Evolutionary conservation across 2,113 vertebrate genomes (phyloP).

Genomic region (Tapirus terrestris): DNA sequence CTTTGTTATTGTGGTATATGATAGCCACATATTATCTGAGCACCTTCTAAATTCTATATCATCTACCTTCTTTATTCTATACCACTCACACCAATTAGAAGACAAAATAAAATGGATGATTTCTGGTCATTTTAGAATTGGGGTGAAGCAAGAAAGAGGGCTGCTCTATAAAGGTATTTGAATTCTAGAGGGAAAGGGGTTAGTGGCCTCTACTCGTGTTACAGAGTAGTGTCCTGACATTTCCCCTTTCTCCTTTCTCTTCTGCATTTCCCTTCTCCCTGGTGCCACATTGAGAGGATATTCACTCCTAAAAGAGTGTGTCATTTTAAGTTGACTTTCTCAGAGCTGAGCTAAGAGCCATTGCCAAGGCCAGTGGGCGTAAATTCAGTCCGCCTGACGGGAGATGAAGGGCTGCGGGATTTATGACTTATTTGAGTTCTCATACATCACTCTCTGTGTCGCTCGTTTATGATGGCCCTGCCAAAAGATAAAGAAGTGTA

Average conservation of each 20-base stretch:
- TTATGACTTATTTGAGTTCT: conserved; percentile 88
- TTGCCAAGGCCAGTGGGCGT: conserved; percentile 82
- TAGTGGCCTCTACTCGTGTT: neutral
- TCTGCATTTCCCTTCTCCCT: neutral
- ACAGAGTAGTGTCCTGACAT: neutral
- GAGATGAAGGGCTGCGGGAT: conserved; percentile 86
- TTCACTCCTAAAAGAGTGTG: conserved; percentile 76
- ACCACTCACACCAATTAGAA: neutral
- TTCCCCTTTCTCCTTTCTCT: neutral
- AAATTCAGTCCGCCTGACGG: conserved; percentile 86
- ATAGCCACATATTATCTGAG: too few species aligned
- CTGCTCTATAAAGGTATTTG: neutral
- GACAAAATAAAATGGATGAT: neutral
- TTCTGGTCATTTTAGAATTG: neutral
- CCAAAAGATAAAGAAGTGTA: conserved; percentile 92
- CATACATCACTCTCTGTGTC: conserved; percentile 89
- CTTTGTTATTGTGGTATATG: neutral
- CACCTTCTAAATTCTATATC: neutral
- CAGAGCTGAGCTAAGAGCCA: conserved; percentile 74
- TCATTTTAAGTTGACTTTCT: conserved; percentile 84
- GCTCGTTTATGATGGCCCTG: conserved; percentile 89
- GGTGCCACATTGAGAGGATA: conserved; percentile 19
- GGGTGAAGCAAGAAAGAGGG: neutral
- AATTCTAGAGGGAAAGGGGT: neutral
- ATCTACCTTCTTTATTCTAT: neutral